Evolutionary conservation across 2,797 vertebrate species (phyloP).

Genomic region (Amphiprion clarkii): DNA sequence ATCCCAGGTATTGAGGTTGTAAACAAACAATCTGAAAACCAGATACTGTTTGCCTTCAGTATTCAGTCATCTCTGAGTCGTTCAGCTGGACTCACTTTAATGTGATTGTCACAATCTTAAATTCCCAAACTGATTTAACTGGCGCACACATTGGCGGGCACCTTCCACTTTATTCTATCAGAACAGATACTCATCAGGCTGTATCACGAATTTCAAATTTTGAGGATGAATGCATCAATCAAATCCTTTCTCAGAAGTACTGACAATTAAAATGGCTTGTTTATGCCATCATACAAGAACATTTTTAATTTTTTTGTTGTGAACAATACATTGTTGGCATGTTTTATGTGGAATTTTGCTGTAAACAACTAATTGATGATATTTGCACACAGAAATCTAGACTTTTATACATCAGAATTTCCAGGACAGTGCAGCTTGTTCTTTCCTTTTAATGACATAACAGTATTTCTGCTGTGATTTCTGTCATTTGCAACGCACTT

Average conservation of each 20-base stretch:
- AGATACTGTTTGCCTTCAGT: background rate
- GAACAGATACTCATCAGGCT: no score
- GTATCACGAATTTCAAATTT: no score
- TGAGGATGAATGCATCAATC: background rate
- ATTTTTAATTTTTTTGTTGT: no score
- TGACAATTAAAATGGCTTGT: conserved; percentile 6
- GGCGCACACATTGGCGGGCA: background rate
- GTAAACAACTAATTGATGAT: background rate
- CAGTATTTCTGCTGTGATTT: background rate
- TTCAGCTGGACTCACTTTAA: background rate
- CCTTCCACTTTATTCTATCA: background rate
- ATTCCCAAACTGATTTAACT: background rate
- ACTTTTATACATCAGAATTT: background rate
- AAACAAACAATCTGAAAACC: background rate
- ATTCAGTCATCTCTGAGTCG: background rate
- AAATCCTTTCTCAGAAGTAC: background rate
- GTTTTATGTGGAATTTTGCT: no score
- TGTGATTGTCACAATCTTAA: background rate
- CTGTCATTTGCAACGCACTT: background rate
- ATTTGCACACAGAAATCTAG: background rate
- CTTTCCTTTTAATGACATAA: background rate
- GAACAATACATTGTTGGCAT: background rate
- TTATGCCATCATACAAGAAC: no score
- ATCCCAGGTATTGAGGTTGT: background rate
- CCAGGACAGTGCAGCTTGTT: background rate